Evolutionary conservation across 2,797 vertebrate species (phyloP).

Genomic region (Bovichtus diacanthus): DNA sequence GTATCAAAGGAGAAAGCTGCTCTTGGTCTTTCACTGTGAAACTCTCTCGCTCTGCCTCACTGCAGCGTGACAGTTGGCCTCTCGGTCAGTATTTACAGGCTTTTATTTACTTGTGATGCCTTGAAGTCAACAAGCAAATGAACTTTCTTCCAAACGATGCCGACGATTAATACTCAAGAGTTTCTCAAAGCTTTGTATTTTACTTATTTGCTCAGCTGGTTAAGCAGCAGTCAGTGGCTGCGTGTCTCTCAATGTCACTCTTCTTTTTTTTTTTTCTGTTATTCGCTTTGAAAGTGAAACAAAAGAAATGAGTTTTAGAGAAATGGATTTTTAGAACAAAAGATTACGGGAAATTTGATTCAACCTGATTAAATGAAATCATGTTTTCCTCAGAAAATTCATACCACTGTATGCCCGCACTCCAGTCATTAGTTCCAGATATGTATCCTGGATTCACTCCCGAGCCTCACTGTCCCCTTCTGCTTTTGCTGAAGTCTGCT

Average conservation of each 20-base stretch:
- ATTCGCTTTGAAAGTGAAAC: background rate
- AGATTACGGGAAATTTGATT: slow-evolving; percentile 3
- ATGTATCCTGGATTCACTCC: background rate
- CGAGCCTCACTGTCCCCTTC: background rate
- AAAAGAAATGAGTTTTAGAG: slow-evolving; percentile 1
- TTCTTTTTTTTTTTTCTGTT: too few relatives aligned
- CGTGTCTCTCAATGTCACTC: background rate
- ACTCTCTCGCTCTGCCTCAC: slow-evolving; percentile 14
- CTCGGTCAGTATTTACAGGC: slow-evolving; percentile 32
- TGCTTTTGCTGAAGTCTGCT: slow-evolving; percentile 30
- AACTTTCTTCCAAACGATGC: slow-evolving; percentile 15
- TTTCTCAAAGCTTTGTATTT: slow-evolving; percentile 17
- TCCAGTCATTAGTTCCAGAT: slow-evolving; percentile 19
- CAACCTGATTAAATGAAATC: slow-evolving; percentile 11
- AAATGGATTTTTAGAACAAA: slow-evolving; percentile 14
- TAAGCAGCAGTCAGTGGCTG: background rate
- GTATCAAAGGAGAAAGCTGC: slow-evolving; percentile 50
- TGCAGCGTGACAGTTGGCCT: slow-evolving; percentile 6
- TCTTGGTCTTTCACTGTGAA: slow-evolving; percentile 39
- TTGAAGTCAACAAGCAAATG: slow-evolving; percentile 45
- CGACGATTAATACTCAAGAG: slow-evolving; percentile 40
- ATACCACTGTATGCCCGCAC: background rate
- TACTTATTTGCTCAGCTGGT: slow-evolving; percentile 19
- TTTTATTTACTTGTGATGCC: slow-evolving; percentile 41
- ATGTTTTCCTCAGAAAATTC: background rate